Evolutionary conservation across 2,888 invertebrate species (phyloP).

Genomic region (Agapetus fuscipes): DNA sequence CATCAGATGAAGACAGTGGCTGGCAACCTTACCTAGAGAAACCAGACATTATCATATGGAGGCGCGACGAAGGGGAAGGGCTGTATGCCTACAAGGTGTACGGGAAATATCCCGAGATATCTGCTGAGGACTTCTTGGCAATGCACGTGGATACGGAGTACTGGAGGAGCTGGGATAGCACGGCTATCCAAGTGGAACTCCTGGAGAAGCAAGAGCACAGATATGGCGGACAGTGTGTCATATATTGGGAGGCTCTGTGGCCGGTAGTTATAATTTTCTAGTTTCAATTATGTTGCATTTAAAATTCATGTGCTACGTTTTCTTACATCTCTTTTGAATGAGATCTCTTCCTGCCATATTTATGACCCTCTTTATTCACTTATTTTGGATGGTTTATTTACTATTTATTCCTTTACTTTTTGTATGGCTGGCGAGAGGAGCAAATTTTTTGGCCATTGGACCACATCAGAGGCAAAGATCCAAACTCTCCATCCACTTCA

Average conservation of each 20-base stretch:
- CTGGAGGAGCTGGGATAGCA: conserved; percentile 70
- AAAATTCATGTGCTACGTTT: background rate
- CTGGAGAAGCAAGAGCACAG: conserved; percentile 37
- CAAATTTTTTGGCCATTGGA: no score
- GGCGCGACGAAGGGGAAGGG: conserved; percentile 56
- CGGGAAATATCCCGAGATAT: conserved; percentile 69
- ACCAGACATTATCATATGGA: conserved; percentile 73
- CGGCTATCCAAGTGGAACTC: conserved; percentile 52
- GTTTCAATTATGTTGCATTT: background rate
- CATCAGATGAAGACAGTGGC: conserved; percentile 33
- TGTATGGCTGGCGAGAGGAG: no score
- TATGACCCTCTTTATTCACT: no score
- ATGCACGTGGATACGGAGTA: conserved; percentile 75
- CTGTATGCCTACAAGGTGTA: conserved; percentile 81
- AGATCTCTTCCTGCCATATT: no score
- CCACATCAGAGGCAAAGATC: no score
- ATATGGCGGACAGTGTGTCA: conserved; percentile 55
- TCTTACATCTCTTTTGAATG: no score
- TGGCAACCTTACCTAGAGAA: conserved; percentile 76
- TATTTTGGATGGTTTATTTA: no score
- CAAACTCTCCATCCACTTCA: no score
- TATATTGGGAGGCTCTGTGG: conserved; percentile 88
- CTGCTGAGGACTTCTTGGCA: conserved; percentile 68
- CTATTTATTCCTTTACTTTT: no score
- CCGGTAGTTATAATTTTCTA: conserved; percentile 49